Evolutionary conservation across 2,797 vertebrate species (phyloP).

Genomic region (Thamnophis elegans): DNA sequence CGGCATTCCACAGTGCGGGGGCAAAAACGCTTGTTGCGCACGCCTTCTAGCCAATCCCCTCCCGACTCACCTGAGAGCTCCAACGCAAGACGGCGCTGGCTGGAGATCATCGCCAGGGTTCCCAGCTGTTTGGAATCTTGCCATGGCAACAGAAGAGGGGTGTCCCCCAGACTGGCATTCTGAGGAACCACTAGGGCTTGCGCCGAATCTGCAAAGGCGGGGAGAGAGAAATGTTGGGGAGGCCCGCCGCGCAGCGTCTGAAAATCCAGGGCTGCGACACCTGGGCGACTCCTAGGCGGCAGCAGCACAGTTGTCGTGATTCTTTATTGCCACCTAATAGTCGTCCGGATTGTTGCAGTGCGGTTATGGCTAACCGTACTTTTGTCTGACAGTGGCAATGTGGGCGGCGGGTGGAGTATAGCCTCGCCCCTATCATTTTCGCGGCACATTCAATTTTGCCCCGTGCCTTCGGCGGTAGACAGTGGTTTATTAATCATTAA

Average conservation of each 20-base stretch:
- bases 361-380: neutral
- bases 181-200: rapidly evolving
- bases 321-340: neutral
- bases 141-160: neutral
- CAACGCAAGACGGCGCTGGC: neutral
- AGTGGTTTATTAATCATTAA: no score
- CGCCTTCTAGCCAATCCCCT: rapidly evolving
- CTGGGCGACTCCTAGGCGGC: neutral
- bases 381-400: neutral
- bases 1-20: neutral
- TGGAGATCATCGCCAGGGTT: neutral
- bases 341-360: neutral
- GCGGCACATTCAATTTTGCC: no score
- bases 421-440: neutral
- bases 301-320: neutral
- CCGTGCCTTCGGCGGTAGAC: neutral
- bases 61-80: constrained; percentile 17
- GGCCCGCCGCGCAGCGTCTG: neutral
- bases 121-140: neutral
- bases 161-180: neutral
- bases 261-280: neutral
- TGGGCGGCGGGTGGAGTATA: neutral
- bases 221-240: no score
- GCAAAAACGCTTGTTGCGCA: rapidly evolving
- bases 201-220: neutral